phyloP scores from a whole-genome alignment of 2,113 vertebrate genomes.

The Crocuta crocuta region DNA sequence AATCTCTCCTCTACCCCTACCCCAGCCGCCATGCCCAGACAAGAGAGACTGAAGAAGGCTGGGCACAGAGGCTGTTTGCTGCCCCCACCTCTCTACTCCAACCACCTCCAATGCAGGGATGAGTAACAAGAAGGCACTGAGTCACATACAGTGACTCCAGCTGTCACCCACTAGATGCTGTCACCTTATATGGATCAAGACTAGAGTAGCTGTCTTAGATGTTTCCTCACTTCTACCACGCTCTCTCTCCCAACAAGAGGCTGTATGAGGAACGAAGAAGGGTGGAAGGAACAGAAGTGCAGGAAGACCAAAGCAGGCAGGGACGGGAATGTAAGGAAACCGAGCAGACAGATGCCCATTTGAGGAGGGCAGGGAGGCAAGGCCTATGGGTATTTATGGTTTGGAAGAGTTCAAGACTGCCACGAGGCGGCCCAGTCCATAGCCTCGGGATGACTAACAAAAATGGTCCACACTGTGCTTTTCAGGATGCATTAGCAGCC shows the following conservation, averaged over 20 bases:
- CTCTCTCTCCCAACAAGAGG: neutral
- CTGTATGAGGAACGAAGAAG: neutral
- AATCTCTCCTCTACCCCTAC: neutral
- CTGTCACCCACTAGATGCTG: conserved; percentile 39
- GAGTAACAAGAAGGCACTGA: conserved; percentile 63
- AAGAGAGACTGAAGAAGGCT: neutral
- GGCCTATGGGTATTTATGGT: neutral
- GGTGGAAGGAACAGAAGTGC: neutral
- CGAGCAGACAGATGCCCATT: neutral
- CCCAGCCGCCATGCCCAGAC: neutral
- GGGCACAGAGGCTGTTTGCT: conserved; percentile 11
- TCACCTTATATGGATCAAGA: conserved; percentile 55
- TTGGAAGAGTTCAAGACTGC: neutral
- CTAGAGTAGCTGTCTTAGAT: neutral
- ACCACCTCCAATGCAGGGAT: neutral
- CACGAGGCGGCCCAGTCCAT: neutral
- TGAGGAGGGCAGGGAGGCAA: neutral
- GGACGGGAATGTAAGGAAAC: neutral
- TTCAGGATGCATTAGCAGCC: conserved; percentile 68
- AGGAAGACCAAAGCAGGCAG: neutral
- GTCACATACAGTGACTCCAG: conserved; percentile 39
- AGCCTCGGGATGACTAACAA: conserved; percentile 46
- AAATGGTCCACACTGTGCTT: neutral
- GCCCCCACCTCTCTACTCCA: conserved; percentile 49
- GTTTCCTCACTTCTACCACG: neutral